Evolutionary conservation across 2,113 vertebrate species (phyloP), one percentile per base, ranked within the genome.

Genomic region (Pterocles gutturalis): DNA sequence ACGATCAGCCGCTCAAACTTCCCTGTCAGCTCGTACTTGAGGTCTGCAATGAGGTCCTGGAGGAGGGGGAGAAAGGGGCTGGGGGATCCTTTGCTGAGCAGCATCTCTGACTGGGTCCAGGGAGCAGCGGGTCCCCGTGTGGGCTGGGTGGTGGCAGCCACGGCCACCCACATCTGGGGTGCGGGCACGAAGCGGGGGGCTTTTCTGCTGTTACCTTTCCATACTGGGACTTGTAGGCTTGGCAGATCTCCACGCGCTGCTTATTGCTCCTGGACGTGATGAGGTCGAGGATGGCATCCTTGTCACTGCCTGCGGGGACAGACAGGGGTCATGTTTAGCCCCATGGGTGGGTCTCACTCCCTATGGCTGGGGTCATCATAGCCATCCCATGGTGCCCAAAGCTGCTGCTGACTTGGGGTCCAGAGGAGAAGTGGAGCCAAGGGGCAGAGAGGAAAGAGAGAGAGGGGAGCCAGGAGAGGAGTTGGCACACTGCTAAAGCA

Each of bases 1-100:
- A 99, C 99, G 0, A 99, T 99, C 96, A 99, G 98, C 19, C 99
- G 98, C 91, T 99, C 99, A 87, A 99, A 99, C 96, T 99, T 99
- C 38, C 99, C 99, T 0, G 99, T 99, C 96, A 99, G 98, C 97
- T 99, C 99, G 5, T 99, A 99, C 95, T 99, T 99, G 83, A 99
- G 97, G 96, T 99, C 99, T 19, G 98, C 99, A 18, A 99, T 99
- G 94, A 99, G 98, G 96, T 99, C 99, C 99, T 99, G 96, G 70
- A 7, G 19, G 58, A 83, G n/a, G 31, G 20, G 34, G 10, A 80
- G 24, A 80, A 36, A 36, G 53, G n/a, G 17, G 48, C 69, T 93
- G 69, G 65, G 75, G 24, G 10, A 87, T 48, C 15, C 21, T 79
- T 51, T 76, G 49, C 70, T 82, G n/a, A 62, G n/a, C 58, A 80